Evolutionary conservation across 2,113 vertebrate species (phyloP).

Genomic region (Microtus ochrogaster): DNA sequence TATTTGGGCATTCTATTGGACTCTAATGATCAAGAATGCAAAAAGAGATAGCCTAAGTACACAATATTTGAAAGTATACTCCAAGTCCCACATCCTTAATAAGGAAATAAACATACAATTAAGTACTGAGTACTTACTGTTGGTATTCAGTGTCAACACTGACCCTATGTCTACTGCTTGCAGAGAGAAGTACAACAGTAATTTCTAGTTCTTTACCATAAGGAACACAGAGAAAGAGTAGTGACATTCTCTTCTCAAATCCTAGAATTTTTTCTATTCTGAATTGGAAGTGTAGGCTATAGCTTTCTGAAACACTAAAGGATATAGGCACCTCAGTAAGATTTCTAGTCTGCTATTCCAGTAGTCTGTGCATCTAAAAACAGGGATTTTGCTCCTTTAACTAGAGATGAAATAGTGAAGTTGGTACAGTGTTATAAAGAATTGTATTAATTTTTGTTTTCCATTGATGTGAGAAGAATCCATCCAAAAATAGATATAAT

Average conservation of each 20-base stretch:
- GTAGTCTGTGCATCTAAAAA: not conserved
- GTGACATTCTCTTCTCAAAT: not conserved
- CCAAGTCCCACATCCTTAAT: not conserved
- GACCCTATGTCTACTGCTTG: not conserved
- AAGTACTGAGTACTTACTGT: not conserved
- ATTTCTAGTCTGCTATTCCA: not conserved
- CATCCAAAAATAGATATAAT: not conserved
- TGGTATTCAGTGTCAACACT: not conserved
- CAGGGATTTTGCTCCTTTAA: not conserved
- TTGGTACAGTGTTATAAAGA: not conserved
- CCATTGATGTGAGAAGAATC: not conserved
- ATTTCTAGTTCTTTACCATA: not conserved
- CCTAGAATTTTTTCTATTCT: not conserved
- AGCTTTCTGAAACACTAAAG: not conserved
- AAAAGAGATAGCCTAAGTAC: not conserved
- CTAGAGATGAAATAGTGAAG: not conserved
- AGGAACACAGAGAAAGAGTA: not conserved
- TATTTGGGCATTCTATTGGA: not conserved
- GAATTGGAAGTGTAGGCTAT: rapidly evolving
- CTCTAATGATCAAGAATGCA: not conserved
- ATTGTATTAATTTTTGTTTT: not conserved
- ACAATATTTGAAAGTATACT: not conserved
- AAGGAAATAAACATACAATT: not conserved
- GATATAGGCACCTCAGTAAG: not conserved
- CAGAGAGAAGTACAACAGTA: not conserved